Conservation (phyloP, 2,797 vertebrate genomes). For the Melanotaenia parkinsoni region DNA sequence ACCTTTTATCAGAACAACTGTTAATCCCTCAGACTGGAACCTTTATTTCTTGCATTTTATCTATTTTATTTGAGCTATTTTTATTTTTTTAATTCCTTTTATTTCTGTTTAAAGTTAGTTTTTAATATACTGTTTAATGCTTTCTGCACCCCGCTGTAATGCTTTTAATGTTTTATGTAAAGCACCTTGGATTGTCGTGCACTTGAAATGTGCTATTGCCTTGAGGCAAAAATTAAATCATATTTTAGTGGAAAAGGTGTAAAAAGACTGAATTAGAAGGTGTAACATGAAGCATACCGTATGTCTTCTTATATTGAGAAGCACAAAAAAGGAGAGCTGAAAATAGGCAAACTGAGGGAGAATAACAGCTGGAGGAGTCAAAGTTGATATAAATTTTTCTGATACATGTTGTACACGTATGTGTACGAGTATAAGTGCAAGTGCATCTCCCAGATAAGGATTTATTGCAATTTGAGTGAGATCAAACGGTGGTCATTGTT, state of each 20-base stretch:
- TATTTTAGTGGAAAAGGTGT: not conserved
- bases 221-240: not conserved
- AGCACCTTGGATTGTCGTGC: too few species aligned
- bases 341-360: constrained; percentile 21
- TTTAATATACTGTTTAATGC: too few species aligned
- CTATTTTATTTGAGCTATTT: too few species aligned
- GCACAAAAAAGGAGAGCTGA: not conserved
- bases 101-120: too few species aligned
- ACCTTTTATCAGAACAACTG: too few species aligned
- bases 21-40: too few species aligned
- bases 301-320: not conserved
- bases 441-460: not conserved
- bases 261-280: constrained; percentile 16
- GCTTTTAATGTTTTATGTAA: too few species aligned
- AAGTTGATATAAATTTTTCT: constrained; percentile 15
- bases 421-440: not conserved
- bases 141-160: too few species aligned
- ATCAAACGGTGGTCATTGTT: constrained; percentile 42
- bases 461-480: constrained; percentile 23
- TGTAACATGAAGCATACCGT: not conserved
- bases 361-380: constrained; percentile 41
- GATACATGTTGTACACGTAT: constrained; percentile 9
- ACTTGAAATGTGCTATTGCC: too few species aligned
- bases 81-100: too few species aligned
- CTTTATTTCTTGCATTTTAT: too few species aligned